Conservation (phyloP, 1,140 invertebrate genomes). For the Drosophila suzukii region DNA sequence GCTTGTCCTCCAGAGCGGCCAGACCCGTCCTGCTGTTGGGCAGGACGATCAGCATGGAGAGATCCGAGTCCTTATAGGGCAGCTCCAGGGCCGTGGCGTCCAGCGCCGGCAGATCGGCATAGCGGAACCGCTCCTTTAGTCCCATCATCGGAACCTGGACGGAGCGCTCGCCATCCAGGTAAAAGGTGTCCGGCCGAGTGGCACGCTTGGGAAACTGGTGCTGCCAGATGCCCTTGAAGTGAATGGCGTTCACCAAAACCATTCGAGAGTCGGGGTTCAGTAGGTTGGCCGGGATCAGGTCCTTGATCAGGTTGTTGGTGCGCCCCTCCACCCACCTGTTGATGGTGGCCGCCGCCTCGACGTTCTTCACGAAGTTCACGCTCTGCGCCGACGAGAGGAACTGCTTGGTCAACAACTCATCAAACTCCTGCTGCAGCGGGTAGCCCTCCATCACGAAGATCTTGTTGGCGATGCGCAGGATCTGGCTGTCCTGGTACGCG, state of each 20-base stretch:
- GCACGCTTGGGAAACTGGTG: slow-evolving; percentile 56
- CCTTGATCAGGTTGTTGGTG: slow-evolving; percentile 86
- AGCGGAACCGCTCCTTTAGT: slow-evolving; percentile 72
- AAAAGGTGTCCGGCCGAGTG: slow-evolving; percentile 54
- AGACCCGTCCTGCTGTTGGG: slow-evolving; percentile 85
- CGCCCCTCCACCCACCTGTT: slow-evolving; percentile 87
- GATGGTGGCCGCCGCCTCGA: slow-evolving; percentile 84
- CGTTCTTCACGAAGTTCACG: slow-evolving; percentile 84
- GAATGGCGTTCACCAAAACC: slow-evolving; percentile 88
- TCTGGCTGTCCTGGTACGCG: slow-evolving; percentile 61
- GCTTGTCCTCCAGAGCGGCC: slow-evolving; percentile 85
- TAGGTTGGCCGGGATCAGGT: slow-evolving; percentile 84
- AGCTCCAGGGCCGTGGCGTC: slow-evolving; percentile 72
- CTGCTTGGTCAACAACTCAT: slow-evolving; percentile 54
- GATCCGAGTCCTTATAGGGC: slow-evolving; percentile 80
- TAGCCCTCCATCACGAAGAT: slow-evolving; percentile 70
- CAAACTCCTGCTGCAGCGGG: slow-evolving; percentile 53
- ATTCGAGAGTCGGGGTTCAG: slow-evolving; percentile 80
- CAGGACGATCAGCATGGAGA: slow-evolving; percentile 87
- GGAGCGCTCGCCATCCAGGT: slow-evolving; percentile 48
- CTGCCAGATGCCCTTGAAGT: slow-evolving; percentile 86
- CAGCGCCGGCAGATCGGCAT: slow-evolving; percentile 57
- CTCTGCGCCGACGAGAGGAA: slow-evolving; percentile 78
- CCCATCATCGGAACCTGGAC: slow-evolving; percentile 86
- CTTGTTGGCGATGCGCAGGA: slow-evolving; percentile 76